phyloP scores from a whole-genome alignment of 2,113 vertebrate genomes.

The Ageneiosus marmoratus region DNA sequence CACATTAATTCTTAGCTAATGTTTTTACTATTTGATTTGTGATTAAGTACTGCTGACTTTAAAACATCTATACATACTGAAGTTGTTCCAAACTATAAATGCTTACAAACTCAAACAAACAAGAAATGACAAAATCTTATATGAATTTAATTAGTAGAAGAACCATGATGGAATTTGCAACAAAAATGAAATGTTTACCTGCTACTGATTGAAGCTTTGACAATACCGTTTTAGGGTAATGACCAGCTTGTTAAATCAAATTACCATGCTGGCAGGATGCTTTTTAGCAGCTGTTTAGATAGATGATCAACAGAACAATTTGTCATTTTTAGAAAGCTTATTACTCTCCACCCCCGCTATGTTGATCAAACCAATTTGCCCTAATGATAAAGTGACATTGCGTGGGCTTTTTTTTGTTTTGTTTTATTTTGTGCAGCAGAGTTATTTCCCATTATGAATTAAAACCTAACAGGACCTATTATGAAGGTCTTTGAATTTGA shows the following conservation, averaged over 20 bases:
- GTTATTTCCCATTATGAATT: slow-evolving; percentile 19
- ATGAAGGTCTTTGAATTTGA: slow-evolving; percentile 31
- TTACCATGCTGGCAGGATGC: slow-evolving; percentile 49
- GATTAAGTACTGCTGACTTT: neutral
- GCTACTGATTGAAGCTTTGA: slow-evolving; percentile 31
- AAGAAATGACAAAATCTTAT: neutral
- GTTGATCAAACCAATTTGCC: slow-evolving; percentile 36
- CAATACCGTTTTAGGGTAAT: slow-evolving; percentile 54
- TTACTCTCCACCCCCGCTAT: slow-evolving; percentile 33
- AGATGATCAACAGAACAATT: slow-evolving; percentile 44
- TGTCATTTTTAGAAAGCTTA: slow-evolving; percentile 44
- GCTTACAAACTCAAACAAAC: neutral
- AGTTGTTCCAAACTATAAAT: neutral
- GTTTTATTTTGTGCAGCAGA: neutral
- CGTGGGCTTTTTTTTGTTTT: neutral
- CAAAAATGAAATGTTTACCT: neutral
- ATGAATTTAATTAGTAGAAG: neutral
- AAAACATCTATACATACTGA: neutral
- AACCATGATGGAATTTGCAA: neutral
- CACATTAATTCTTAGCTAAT: neutral
- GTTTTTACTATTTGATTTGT: neutral
- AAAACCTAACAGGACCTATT: slow-evolving; percentile 13
- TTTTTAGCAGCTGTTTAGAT: slow-evolving; percentile 54
- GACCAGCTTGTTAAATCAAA: slow-evolving; percentile 46
- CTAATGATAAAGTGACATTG: slow-evolving; percentile 19